phyloP scores from a whole-genome alignment of 1,140 invertebrate species.

The Dendrolimus kikuchii region DNA sequence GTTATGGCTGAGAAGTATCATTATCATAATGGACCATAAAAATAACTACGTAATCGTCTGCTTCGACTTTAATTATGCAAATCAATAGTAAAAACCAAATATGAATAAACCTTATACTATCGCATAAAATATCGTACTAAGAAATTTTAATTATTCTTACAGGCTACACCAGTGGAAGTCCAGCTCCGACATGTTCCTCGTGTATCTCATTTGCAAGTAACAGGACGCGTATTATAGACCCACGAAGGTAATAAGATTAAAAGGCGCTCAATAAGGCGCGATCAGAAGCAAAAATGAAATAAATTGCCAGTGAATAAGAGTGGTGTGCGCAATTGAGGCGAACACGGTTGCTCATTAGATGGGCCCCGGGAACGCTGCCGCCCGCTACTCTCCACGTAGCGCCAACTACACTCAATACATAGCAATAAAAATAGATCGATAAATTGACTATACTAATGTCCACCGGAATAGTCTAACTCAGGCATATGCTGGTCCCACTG shows the following conservation, averaged over 20 bases:
- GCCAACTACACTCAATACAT: constrained; percentile 2
- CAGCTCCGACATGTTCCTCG: constrained; percentile 49
- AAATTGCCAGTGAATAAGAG: constrained; percentile 69
- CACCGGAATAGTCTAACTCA: too few relatives aligned
- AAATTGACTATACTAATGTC: too few relatives aligned
- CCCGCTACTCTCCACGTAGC: constrained; percentile 9
- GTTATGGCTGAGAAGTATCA: too few relatives aligned
- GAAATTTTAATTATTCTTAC: constrained; percentile 65
- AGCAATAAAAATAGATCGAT: constrained; percentile 1
- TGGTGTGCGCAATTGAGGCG: constrained; percentile 66
- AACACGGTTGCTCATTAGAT: constrained; percentile 69
- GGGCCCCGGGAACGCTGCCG: constrained; percentile 26
- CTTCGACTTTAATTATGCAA: constrained; percentile 2
- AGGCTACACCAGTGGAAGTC: constrained; percentile 52
- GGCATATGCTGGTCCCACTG: too few relatives aligned
- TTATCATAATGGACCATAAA: constrained; percentile 7
- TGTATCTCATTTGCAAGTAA: constrained; percentile 69
- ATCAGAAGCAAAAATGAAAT: constrained; percentile 71
- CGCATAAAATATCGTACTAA: constrained; percentile 36
- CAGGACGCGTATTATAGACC: constrained; percentile 68
- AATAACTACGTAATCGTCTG: constrained; percentile 2
- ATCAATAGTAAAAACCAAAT: constrained; percentile 5
- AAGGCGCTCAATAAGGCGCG: constrained; percentile 68
- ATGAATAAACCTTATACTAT: constrained; percentile 14
- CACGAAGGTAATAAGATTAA: constrained; percentile 68